Evolutionary conservation across 2,113 vertebrate species (phyloP).

Genomic region (Gyps fulvus): DNA sequence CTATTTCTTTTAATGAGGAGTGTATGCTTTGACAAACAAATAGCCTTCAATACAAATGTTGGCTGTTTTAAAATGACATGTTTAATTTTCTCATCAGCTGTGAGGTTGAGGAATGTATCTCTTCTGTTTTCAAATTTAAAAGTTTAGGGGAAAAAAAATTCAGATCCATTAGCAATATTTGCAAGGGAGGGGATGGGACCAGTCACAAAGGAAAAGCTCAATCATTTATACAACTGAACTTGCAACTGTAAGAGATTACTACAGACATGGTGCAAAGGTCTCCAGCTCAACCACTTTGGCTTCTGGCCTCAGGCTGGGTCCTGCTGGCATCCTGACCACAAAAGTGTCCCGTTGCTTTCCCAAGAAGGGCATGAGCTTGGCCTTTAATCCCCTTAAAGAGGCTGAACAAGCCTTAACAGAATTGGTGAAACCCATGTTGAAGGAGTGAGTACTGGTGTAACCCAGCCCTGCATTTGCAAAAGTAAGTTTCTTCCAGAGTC

Average conservation of each 20-base stretch:
- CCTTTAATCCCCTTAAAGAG: neutral
- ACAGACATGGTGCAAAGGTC: neutral
- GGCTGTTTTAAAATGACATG: neutral
- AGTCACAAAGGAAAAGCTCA: neutral
- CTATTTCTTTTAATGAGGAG: neutral
- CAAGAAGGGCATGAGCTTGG: neutral
- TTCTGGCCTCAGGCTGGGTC: neutral
- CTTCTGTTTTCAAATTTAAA: neutral
- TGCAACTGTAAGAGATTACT: neutral
- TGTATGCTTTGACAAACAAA: neutral
- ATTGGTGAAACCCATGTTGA: neutral
- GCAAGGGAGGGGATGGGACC: neutral
- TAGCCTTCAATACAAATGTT: neutral
- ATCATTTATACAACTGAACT: neutral
- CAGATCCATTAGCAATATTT: neutral
- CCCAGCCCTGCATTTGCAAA: neutral
- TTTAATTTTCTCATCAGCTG: neutral
- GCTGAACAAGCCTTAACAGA: neutral
- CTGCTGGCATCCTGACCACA: neutral
- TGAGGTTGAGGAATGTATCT: neutral
- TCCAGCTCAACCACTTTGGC: neutral
- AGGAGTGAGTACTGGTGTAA: neutral
- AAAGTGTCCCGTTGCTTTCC: neutral
- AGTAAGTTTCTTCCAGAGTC: neutral
- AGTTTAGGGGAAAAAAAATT: neutral